phyloP scores from a whole-genome alignment of 1,140 invertebrate genomes.

The Paracyclopina nana region DNA sequence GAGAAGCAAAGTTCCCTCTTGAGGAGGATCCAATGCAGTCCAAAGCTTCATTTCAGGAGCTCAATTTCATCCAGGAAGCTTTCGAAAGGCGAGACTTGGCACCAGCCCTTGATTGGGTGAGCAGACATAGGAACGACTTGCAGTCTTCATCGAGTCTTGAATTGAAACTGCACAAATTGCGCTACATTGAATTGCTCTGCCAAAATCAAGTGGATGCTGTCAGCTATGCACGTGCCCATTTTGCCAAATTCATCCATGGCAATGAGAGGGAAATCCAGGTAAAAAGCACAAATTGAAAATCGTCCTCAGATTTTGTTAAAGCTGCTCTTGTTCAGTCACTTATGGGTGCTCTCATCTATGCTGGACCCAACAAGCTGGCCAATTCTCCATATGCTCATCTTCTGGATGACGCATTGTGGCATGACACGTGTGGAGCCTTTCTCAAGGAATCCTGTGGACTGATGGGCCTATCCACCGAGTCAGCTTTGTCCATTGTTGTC shows the following conservation, averaged over 20 bases:
- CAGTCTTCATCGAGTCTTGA: conserved; percentile 45
- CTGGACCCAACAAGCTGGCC: conserved; percentile 51
- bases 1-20: conserved; percentile 50
- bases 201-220: conserved; percentile 54
- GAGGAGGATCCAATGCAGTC: conserved; percentile 43
- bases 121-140: conserved; percentile 30
- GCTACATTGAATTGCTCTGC: conserved; percentile 47
- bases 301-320: too few relatives aligned
- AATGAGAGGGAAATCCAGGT: conserved; percentile 67
- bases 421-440: conserved; percentile 71
- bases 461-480: conserved; percentile 69
- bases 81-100: conserved; percentile 52
- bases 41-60: conserved; percentile 60
- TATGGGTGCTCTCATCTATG: conserved; percentile 68
- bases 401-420: conserved; percentile 55
- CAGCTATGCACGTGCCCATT: conserved; percentile 58
- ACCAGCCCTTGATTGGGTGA: conserved; percentile 62
- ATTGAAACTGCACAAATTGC: conserved; percentile 59
- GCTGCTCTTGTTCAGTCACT: conserved; percentile 65
- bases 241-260: conserved; percentile 54
- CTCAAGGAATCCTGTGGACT: conserved; percentile 75
- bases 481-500: conserved; percentile 44
- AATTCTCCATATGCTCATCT: conserved; percentile 61
- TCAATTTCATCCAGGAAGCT: conserved; percentile 61
- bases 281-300: too few relatives aligned